Conservation (phyloP, 2,113 vertebrate species). For the Saccopteryx bilineata region DNA sequence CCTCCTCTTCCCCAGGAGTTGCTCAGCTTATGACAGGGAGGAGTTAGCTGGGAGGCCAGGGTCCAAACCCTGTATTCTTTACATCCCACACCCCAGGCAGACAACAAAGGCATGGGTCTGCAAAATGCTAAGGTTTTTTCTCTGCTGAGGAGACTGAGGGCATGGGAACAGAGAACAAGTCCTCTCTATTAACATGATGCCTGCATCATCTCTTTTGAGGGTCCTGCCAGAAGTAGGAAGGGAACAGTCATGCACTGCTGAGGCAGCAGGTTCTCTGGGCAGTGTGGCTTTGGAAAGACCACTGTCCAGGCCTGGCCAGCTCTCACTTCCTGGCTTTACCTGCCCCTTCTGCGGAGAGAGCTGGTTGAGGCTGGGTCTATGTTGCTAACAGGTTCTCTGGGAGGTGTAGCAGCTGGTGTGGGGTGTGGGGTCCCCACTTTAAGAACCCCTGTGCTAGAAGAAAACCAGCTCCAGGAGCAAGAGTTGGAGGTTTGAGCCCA, state of each 20-base stretch:
- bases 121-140: neutral
- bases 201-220: neutral
- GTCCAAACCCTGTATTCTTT: neutral
- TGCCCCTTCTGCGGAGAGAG: neutral
- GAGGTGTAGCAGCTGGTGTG: neutral
- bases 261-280: neutral
- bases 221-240: neutral
- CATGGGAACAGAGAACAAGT: neutral
- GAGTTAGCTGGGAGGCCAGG: neutral
- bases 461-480: neutral
- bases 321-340: neutral
- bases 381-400: neutral
- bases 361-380: neutral
- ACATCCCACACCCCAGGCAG: neutral
- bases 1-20: neutral
- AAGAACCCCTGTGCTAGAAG: accelerated
- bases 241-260: neutral
- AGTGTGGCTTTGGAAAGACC: neutral
- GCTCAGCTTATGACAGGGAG: neutral
- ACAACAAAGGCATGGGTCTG: neutral
- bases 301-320: neutral
- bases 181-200: neutral
- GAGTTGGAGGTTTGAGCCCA: neutral
- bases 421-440: neutral
- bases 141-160: neutral